A percentile compares a stretch with the other conserved stretches of the same genome.
Conservation (phyloP, 2,797 vertebrate species). For the Coccyzus lansbergi region DNA sequence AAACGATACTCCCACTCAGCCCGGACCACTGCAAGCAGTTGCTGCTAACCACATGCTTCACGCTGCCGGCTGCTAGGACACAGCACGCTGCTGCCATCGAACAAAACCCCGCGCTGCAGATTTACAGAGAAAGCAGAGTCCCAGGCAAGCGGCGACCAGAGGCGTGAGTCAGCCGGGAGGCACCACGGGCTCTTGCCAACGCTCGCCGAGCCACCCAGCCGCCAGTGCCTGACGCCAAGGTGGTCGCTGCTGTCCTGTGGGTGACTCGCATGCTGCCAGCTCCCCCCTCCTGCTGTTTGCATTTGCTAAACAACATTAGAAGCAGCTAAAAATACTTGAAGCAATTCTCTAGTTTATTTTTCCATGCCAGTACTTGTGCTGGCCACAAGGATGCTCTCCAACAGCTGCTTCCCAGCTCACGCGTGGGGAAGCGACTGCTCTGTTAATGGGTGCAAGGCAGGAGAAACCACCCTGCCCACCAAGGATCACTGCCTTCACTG, state of each 20-base stretch:
- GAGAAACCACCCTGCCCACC: neutral
- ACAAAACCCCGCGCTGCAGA: constrained; percentile 33
- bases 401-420: neutral
- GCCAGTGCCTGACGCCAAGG: neutral
- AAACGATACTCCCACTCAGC: constrained; percentile 78
- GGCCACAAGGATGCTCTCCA: neutral
- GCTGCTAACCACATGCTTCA: constrained; percentile 74
- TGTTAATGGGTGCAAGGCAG: accelerated
- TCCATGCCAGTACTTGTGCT: neutral
- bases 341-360: neutral
- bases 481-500: accelerated
- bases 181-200: neutral
- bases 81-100: constrained; percentile 22
- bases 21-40: constrained; percentile 71
- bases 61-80: constrained; percentile 67
- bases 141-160: neutral
- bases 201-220: neutral
- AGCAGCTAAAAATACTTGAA: constrained; percentile 57
- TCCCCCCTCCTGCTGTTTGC: neutral
- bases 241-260: neutral
- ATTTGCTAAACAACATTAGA: constrained; percentile 58
- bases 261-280: neutral
- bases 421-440: neutral
- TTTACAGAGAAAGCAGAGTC: neutral
- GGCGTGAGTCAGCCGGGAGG: neutral